A percentile compares a stretch with the other conserved stretches of the same genome.
Conservation (phyloP, 2,888 invertebrate genomes). For the Saturnia pavonia region DNA sequence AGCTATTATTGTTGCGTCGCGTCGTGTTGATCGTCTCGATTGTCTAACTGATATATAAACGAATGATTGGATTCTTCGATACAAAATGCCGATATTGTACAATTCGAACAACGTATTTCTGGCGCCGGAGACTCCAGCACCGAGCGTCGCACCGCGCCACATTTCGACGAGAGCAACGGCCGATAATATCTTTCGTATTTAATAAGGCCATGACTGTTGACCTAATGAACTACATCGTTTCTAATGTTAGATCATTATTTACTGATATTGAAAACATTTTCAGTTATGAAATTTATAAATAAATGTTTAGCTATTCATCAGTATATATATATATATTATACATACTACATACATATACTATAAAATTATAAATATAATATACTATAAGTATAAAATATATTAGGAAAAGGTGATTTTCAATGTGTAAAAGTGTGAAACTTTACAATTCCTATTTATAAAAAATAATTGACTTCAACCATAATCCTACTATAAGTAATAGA, state of each 20-base stretch:
- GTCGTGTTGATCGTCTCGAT: constrained; percentile 56
- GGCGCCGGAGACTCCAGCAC: constrained; percentile 33
- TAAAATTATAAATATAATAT: no score
- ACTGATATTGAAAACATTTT: neutral
- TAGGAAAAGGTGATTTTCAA: no score
- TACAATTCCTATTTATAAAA: no score
- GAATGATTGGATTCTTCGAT: constrained; percentile 43
- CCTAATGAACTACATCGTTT: constrained; percentile 28
- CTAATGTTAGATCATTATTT: constrained; percentile 26
- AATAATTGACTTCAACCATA: no score
- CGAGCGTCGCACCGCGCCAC: constrained; percentile 1
- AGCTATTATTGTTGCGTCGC: constrained; percentile 54
- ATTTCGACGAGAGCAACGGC: constrained; percentile 33
- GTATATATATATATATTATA: no score
- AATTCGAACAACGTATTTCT: constrained; percentile 51
- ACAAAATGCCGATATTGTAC: constrained; percentile 54
- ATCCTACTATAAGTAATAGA: no score
- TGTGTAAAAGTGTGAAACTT: no score
- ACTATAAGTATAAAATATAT: no score
- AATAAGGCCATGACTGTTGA: constrained; percentile 53
- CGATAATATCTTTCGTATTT: constrained; percentile 52
- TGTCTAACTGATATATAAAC: constrained; percentile 32
- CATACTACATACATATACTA: no score
- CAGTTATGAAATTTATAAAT: neutral
- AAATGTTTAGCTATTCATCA: neutral